These are phyloP conservation scores for Temnothorax curvispinosus DNA, from an alignment of 1,140 invertebrate genomes.

Conservation along the genomic window DNA sequence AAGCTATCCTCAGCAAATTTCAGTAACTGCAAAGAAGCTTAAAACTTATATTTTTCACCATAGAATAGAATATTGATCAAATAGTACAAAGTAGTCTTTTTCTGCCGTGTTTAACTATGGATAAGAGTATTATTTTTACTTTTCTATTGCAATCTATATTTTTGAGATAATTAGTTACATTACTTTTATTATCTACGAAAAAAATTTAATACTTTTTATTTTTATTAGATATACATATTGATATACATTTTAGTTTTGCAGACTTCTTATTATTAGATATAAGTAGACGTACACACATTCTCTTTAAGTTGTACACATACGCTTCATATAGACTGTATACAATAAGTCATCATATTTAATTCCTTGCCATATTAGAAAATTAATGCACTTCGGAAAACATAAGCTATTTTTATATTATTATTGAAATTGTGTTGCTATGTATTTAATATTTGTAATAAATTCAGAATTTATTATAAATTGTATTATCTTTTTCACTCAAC, in stretches of 20 bases:
- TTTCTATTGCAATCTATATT: conserved; percentile 19
- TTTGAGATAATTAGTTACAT: neutral
- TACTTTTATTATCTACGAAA: neutral
- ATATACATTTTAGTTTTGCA: neutral
- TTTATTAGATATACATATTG: neutral
- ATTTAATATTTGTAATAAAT: conserved; percentile 44
- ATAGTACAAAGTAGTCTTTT: neutral
- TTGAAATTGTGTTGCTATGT: conserved; percentile 21
- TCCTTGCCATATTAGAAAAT: conserved; percentile 38
- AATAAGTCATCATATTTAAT: conserved; percentile 1
- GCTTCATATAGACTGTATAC: neutral
- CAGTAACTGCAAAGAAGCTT: neutral
- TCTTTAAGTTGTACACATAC: neutral
- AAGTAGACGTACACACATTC: neutral
- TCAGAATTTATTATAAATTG: neutral
- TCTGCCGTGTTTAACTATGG: neutral
- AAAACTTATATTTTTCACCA: conserved; percentile 27
- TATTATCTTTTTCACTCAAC: neutral
- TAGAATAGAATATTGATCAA: neutral
- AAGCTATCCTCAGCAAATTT: neutral
- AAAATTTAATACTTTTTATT: neutral
- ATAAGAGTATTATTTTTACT: conserved; percentile 12
- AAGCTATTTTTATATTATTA: conserved; percentile 31
- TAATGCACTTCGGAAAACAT: neutral
- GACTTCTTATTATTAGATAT: conserved; percentile 9